Percentiles rank a stretch among this genome's conserved stretches.
Evolutionary conservation across 2,888 invertebrate genomes (phyloP).

Genomic region (Magallana nippona): DNA sequence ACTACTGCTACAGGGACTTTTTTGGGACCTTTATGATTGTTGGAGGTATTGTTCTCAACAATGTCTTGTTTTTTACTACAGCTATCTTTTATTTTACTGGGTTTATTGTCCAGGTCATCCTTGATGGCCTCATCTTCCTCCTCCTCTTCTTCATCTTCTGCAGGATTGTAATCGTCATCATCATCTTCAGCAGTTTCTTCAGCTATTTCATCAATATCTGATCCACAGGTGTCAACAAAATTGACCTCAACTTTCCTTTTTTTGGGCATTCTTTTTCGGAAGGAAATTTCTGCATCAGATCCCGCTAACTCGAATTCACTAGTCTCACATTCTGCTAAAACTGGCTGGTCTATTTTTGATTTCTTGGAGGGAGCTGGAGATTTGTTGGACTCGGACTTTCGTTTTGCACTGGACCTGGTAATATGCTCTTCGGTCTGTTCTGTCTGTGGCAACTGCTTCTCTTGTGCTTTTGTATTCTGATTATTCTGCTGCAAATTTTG

Average conservation of each 20-base stretch:
- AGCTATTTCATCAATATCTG: background rate
- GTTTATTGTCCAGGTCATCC: background rate
- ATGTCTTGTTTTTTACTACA: background rate
- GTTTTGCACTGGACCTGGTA: constrained; percentile 12
- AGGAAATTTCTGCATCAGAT: constrained; percentile 34
- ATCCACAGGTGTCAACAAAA: background rate
- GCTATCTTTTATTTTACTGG: background rate
- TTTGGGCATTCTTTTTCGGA: background rate
- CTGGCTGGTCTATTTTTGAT: background rate
- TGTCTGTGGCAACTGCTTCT: background rate
- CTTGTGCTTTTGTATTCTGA: constrained; percentile 12
- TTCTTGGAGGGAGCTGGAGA: background rate
- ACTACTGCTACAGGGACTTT: constrained; percentile 28
- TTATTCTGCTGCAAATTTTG: background rate
- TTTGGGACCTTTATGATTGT: background rate
- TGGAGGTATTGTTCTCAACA: background rate
- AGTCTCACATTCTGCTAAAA: background rate
- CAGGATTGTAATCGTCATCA: background rate
- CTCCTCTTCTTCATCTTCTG: background rate
- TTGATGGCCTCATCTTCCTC: background rate
- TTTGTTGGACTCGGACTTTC: background rate
- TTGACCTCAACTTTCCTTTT: constrained; percentile 13
- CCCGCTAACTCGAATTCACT: constrained; percentile 32
- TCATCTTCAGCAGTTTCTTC: background rate
- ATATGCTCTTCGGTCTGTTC: background rate